A percentile compares a stretch with the other conserved stretches of the same genome.
Evolutionary conservation across 2,113 vertebrate species (phyloP).

Genomic region (Propithecus coquereli): DNA sequence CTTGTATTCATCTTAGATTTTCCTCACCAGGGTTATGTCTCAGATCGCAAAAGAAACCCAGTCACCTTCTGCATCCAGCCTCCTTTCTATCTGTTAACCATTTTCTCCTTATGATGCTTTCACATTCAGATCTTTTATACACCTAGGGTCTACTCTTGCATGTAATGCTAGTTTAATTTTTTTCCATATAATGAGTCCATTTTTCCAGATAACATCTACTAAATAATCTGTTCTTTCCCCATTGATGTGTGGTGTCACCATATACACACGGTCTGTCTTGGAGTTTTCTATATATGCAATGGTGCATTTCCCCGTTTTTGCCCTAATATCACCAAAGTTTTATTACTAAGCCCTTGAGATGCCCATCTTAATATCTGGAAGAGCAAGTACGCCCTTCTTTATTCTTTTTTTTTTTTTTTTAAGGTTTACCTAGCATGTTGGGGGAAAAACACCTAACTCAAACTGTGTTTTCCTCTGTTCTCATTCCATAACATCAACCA

Average conservation of each 20-base stretch:
- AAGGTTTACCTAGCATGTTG: background rate
- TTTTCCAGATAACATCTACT: background rate
- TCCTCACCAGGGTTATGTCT: background rate
- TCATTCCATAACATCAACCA: background rate
- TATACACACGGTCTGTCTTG: background rate
- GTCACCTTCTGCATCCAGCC: background rate
- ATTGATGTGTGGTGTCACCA: background rate
- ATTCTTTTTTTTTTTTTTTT: background rate
- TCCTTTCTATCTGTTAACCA: background rate
- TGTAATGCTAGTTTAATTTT: background rate
- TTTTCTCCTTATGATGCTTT: background rate
- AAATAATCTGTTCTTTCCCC: background rate
- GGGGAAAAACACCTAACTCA: background rate
- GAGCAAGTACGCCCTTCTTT: background rate
- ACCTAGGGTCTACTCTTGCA: background rate
- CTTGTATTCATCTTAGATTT: background rate
- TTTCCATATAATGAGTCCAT: background rate
- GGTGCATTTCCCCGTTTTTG: background rate
- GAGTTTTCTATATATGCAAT: background rate
- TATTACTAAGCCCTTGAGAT: background rate
- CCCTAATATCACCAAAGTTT: background rate
- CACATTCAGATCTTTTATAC: background rate
- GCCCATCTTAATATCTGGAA: background rate
- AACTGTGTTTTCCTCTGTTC: background rate
- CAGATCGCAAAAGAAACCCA: background rate